A percentile compares a stretch with the other conserved stretches of the same genome.
These are phyloP conservation scores for Protobothrops mucrosquamatus DNA, from an alignment of 2,113 vertebrate genomes.

Conservation along the genomic window DNA sequence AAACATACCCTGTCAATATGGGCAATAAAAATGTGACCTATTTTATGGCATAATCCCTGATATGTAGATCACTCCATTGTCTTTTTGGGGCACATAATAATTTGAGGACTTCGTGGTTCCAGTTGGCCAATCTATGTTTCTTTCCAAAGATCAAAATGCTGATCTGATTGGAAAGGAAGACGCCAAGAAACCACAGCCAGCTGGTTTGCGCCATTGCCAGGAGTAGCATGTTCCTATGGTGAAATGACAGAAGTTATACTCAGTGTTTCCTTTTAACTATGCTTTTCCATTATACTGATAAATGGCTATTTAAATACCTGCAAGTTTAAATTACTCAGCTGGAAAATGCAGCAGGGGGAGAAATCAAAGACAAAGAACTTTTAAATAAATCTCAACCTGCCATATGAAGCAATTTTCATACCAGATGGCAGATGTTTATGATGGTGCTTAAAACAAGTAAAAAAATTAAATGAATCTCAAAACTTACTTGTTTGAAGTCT, in stretches of 20 bases:
- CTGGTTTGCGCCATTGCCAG: conserved; percentile 55
- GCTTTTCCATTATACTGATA: conserved; percentile 67
- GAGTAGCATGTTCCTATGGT: conserved; percentile 59
- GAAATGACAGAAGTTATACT: conserved; percentile 61
- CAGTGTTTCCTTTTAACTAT: conserved; percentile 60
- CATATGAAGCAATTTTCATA: conserved; percentile 68
- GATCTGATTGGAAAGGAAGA: conserved; percentile 44
- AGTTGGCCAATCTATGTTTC: neutral
- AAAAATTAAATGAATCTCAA: conserved; percentile 70
- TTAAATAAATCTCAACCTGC: conserved; percentile 73
- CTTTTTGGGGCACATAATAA: neutral
- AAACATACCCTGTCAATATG: neutral
- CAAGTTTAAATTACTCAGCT: conserved; percentile 67
- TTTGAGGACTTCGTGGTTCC: neutral
- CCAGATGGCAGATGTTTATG: conserved; percentile 77
- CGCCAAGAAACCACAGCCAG: conserved; percentile 54
- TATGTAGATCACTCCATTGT: neutral
- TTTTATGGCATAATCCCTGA: neutral
- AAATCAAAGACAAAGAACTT: conserved; percentile 74
- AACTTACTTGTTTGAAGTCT: conserved; percentile 65
- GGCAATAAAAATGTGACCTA: neutral
- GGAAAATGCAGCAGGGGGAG: conserved; percentile 66
- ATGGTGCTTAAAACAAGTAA: conserved; percentile 70
- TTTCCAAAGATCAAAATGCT: conserved; percentile 42
- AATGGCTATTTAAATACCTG: conserved; percentile 74